A percentile compares a stretch with the other conserved stretches of the same genome.
These are phyloP conservation scores for Pimephales promelas DNA, from an alignment of 2,113 vertebrate species.

Conservation along the genomic window DNA sequence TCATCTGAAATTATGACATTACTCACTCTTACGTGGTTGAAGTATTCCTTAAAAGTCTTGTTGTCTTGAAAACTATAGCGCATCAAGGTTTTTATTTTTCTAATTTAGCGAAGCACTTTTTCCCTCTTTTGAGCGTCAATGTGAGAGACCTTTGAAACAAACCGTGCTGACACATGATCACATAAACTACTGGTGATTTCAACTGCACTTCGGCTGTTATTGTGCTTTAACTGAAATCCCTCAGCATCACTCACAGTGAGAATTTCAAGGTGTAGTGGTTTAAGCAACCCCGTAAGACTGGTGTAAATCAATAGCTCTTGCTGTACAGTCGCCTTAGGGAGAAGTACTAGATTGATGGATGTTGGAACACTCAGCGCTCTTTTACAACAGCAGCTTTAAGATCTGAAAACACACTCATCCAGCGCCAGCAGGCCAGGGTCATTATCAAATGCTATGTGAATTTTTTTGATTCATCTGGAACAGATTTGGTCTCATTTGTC, in stretches of 20 bases:
- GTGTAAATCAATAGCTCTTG: slow-evolving; percentile 35
- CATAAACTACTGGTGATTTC: background rate
- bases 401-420: background rate
- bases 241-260: background rate
- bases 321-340: slow-evolving; percentile 29
- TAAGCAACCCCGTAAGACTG: slow-evolving; percentile 23
- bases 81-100: background rate
- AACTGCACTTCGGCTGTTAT: background rate
- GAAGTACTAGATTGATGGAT: slow-evolving; percentile 26
- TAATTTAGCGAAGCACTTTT: background rate
- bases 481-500: background rate
- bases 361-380: background rate
- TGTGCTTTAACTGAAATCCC: slow-evolving; percentile 18
- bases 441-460: background rate
- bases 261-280: slow-evolving; percentile 32
- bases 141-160: background rate
- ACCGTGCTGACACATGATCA: slow-evolving; percentile 6
- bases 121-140: background rate
- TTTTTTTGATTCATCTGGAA: background rate
- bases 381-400: slow-evolving; percentile 9
- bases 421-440: background rate
- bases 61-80: background rate
- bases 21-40: background rate
- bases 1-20: background rate
- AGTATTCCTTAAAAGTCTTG: background rate